Evolutionary conservation across 2,888 invertebrate genomes (phyloP).

Genomic region (Trachelus iudaicus): DNA sequence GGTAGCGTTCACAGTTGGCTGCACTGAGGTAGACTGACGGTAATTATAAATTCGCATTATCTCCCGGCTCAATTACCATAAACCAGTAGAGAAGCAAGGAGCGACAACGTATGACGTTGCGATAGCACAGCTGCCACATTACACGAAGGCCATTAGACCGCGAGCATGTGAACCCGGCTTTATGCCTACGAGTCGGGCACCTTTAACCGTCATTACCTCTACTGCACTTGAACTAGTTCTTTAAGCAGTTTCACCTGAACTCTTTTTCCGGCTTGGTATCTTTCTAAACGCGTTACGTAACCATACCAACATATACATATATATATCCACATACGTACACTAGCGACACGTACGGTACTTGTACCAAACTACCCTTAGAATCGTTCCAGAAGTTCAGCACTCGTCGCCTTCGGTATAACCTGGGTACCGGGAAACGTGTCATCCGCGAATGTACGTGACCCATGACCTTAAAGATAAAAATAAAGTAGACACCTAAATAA

Average conservation of each 20-base stretch:
- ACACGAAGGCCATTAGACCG: neutral
- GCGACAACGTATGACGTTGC: neutral
- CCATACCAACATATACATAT: neutral
- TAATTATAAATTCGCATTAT: constrained; percentile 34
- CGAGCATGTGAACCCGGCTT: neutral
- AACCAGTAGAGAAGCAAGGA: neutral
- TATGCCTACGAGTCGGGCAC: neutral
- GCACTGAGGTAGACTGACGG: constrained; percentile 17
- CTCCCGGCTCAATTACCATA: constrained; percentile 27
- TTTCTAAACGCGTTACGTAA: neutral
- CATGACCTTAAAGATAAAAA: neutral
- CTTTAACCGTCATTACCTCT: neutral
- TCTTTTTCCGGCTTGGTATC: neutral
- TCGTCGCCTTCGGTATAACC: neutral
- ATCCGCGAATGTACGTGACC: neutral
- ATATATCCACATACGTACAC: neutral
- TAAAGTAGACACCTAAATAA: neutral
- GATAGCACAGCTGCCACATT: neutral
- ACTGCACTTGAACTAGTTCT: neutral
- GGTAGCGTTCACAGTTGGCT: neutral
- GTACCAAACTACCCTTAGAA: too few relatives aligned
- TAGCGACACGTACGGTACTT: too few relatives aligned
- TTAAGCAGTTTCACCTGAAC: neutral
- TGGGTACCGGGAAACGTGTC: neutral
- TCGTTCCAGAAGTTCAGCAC: neutral